Base-by-base conservation (phyloP, 2,797 vertebrate species). In the Poecilia velifera region DNA sequence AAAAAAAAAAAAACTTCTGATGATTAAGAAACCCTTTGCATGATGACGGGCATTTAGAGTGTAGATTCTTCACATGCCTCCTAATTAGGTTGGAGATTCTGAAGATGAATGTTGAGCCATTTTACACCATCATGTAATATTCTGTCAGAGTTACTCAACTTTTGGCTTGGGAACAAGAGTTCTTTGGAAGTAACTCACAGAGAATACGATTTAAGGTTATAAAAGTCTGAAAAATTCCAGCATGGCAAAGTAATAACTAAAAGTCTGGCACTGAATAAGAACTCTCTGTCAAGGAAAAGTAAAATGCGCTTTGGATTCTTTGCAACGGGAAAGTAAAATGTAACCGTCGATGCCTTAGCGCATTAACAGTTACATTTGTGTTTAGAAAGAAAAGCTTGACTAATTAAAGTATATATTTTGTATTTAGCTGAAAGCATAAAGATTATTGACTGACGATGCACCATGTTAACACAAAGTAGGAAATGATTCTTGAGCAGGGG, bases 391-490 rank as follows among this genome's bases (percentile, higher is more conserved):
- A 88, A 79, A 85, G 72, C 55, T 84, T 83, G 62, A 90, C 68
- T 83, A 81, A 89, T 81, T 82, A 39, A 81, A 82, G 55, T 81
- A 22, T 84, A 86, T 89, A 87, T 80, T 75, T 87, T 85, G 79
- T 76, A 72, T 81, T 84, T 78, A 47, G 82, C 88, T 89, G 76
- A 72, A 82, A 86, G 85, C 87, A 70, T 76, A 72, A 20, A 14
- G 39, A 82, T 76, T 87, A 92, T 85, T 64, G 90, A 90, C 74
- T 80, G 62, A 78, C 83, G 77, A 89, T 90, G 72, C 82, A 85
- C 55, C 82, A 86, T 85, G 86, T 91, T 86, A 89, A 93, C 86
- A 84, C 62, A 92, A 91, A 92, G 93, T 90, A 91, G 75, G 82
- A 90, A 93, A 91, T 84, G 87, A 94, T 94, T 84, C 74, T 82